Evolutionary conservation across 2,888 invertebrate genomes (phyloP), one percentile per base, ranked within the genome.

Genomic region (Isotomurus palustris): DNA sequence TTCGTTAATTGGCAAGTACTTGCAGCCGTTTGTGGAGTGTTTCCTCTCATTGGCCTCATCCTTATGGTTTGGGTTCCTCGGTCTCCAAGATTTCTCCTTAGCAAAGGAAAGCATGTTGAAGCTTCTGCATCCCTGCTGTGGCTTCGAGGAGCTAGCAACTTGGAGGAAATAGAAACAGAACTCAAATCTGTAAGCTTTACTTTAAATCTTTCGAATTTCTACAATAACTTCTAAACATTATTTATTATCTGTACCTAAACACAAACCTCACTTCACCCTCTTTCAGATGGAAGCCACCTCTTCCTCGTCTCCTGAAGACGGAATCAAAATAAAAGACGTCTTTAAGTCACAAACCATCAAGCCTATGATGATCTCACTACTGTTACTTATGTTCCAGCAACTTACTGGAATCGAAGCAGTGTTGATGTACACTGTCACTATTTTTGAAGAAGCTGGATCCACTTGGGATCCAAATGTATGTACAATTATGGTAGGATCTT

Each of bases 351-450:
- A 82, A 0, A 82, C 87, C 8, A 80, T 83, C 38, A 84, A 80
- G 22, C 43, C 43, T 6, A 43, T 43, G 43, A 12, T 43, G 5
- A 84, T 88, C 51, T 84, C 84, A 2, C 78, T 88, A 27, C 83
- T 87, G 17, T 82, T 90, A 61, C 87, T 93, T 84, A 82, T 87
- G 71, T 88, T 88, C 76, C 90, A 90, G 72, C 90, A 90, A 74
- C 81, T 88, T 72, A 86, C 87, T 59, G 91, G 90, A 52, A 82
- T 90, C 66, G 89, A 90, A 76, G 88, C 88, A 1, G 85, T 90
- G 60, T 38, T 90, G 67, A 89, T 90, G 76, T 90, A 81, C 72
- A 86, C 82, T 0, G 81, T 82, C 53, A 79, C 81, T 48, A 90
- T 91, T 70, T 91, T 91, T 75, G 70, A 79, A 56, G 84, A 79